These are phyloP conservation scores for Andrena marginata DNA, from an alignment of 2,888 invertebrate species.

Conservation along the genomic window DNA sequence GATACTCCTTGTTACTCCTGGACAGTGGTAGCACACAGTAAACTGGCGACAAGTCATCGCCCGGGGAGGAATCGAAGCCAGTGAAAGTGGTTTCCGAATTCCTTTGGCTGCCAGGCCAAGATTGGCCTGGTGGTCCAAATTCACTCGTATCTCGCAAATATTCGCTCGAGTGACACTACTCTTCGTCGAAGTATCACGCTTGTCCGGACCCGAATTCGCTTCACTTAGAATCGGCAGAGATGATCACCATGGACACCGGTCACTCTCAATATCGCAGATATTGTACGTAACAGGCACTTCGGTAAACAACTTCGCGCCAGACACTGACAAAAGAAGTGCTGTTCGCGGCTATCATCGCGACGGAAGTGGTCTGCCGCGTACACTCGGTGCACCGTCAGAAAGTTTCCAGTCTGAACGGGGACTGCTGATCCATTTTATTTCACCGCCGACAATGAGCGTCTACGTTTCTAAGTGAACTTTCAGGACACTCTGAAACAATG, in stretches of 20 bases:
- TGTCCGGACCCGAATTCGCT: not conserved
- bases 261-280: conserved; percentile 78
- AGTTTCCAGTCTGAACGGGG: conserved; percentile 46
- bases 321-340: conserved; percentile 3
- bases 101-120: conserved; percentile 33
- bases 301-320: not conserved
- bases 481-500: conserved; percentile 10
- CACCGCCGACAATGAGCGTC: conserved; percentile 43
- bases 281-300: conserved; percentile 73
- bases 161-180: not conserved
- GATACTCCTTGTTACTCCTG: conserved; percentile 21
- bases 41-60: not conserved
- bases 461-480: conserved; percentile 31
- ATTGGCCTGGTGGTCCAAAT: conserved; percentile 37
- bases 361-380: conserved; percentile 20
- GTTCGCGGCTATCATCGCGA: conserved; percentile 12
- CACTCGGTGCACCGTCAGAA: conserved; percentile 51
- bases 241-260: conserved; percentile 81
- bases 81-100: conserved; percentile 75
- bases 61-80: conserved; percentile 43
- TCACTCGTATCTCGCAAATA: conserved; percentile 17
- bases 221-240: conserved; percentile 64
- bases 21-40: conserved; percentile 15
- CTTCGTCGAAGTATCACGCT: not conserved
- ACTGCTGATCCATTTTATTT: conserved; percentile 32